These are phyloP conservation scores for Perca flavescens DNA, from an alignment of 2,113 vertebrate species.

Conservation along the genomic window DNA sequence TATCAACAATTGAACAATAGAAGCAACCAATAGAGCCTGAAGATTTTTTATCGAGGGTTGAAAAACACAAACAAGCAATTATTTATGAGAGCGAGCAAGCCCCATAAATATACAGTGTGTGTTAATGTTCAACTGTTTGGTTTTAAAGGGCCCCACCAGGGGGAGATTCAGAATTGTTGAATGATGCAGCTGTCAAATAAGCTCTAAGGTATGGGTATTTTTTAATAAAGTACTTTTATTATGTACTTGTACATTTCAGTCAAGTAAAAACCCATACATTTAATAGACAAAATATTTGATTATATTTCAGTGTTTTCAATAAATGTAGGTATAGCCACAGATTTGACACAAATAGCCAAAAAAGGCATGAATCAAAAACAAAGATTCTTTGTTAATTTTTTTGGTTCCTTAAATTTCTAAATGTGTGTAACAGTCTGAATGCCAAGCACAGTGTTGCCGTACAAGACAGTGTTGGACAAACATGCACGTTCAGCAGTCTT, in stretches of 20 bases:
- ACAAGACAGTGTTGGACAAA: background rate
- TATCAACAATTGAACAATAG: conserved; percentile 80
- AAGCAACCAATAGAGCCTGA: conserved; percentile 67
- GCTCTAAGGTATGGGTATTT: background rate
- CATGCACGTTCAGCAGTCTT: background rate
- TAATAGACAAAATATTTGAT: background rate
- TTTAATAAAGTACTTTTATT: conserved; percentile 2
- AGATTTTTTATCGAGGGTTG: conserved; percentile 68
- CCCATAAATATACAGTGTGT: conserved; percentile 49
- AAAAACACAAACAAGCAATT: conserved; percentile 79
- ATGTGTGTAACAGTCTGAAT: conserved; percentile 7
- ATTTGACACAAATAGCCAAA: background rate
- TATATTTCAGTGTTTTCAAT: conserved; percentile 22
- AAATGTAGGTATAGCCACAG: background rate
- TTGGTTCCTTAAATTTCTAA: background rate
- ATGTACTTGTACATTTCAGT: background rate
- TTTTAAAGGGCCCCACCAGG: conserved; percentile 34
- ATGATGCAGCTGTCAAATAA: conserved; percentile 3
- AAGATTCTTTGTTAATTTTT: background rate
- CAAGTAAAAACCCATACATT: background rate
- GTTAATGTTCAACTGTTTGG: conserved; percentile 44
- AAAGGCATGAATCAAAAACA: background rate
- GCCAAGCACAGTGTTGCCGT: background rate
- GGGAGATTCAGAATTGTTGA: conserved; percentile 11
- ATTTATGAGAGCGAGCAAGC: conserved; percentile 68